Conservation (phyloP, 2,113 vertebrate genomes). For the Scalopus aquaticus region DNA sequence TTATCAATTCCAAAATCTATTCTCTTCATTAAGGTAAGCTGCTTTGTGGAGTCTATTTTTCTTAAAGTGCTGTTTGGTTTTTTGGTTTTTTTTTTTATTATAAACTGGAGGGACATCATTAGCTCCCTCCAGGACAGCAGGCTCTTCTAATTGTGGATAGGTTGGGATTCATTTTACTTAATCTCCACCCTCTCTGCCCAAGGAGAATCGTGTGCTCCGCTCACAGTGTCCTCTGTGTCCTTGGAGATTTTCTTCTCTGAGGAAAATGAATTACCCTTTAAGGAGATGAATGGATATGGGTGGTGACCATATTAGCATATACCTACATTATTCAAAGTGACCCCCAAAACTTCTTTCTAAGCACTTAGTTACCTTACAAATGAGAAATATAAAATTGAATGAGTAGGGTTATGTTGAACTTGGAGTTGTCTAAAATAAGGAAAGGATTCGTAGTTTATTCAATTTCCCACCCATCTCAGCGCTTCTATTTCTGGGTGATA, state of each 20-base stretch:
- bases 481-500: background rate
- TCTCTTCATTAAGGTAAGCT: background rate
- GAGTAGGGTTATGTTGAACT: background rate
- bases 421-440: background rate
- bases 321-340: background rate
- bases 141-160: background rate
- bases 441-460: background rate
- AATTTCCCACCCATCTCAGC: background rate
- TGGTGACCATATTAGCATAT: background rate
- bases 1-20: background rate
- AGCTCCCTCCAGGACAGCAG: accelerated
- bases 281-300: background rate
- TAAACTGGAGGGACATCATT: background rate
- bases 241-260: background rate
- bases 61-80: background rate
- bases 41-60: background rate
- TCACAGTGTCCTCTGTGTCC: background rate
- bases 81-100: background rate
- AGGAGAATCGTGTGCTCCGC: too few relatives aligned
- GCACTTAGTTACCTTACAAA: background rate
- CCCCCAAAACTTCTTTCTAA: background rate
- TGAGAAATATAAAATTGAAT: background rate
- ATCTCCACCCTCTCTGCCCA: background rate
- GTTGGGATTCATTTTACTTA: background rate
- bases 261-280: background rate